These are phyloP conservation scores for Rhadinocentrus ornatus DNA, from an alignment of 2,797 vertebrate species.

Conservation along the genomic window DNA sequence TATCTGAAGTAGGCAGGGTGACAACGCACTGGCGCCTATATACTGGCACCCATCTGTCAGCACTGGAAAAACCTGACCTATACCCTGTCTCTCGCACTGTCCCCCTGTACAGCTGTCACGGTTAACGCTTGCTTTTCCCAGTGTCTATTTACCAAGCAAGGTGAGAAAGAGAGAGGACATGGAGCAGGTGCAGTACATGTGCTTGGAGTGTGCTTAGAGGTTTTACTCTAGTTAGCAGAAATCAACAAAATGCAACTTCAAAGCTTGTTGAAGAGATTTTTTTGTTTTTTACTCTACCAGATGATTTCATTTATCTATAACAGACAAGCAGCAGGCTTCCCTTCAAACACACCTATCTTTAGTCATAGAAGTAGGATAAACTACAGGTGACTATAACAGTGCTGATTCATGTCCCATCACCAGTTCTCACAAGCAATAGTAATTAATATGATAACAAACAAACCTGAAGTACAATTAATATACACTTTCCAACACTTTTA, in stretches of 20 bases:
- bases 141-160: conserved; percentile 36
- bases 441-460: not conserved
- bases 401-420: not conserved
- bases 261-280: too few relatives aligned
- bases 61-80: conserved; percentile 71
- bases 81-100: conserved; percentile 33
- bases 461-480: not conserved
- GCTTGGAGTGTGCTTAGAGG: not conserved
- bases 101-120: conserved; percentile 58
- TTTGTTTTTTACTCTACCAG: too few relatives aligned
- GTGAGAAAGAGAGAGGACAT: conserved; percentile 49
- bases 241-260: too few relatives aligned
- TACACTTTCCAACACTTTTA: too few relatives aligned
- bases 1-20: conserved; percentile 50
- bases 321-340: too few relatives aligned
- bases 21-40: conserved; percentile 52
- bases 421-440: not conserved
- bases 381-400: not conserved
- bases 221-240: not conserved
- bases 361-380: too few relatives aligned
- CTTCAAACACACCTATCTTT: too few relatives aligned
- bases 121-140: conserved; percentile 41
- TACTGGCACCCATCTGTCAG: conserved; percentile 52
- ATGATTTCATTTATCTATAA: too few relatives aligned
- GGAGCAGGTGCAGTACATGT: not conserved